phyloP scores from a whole-genome alignment of 2,888 invertebrate species.

The Monopis laevigella region DNA sequence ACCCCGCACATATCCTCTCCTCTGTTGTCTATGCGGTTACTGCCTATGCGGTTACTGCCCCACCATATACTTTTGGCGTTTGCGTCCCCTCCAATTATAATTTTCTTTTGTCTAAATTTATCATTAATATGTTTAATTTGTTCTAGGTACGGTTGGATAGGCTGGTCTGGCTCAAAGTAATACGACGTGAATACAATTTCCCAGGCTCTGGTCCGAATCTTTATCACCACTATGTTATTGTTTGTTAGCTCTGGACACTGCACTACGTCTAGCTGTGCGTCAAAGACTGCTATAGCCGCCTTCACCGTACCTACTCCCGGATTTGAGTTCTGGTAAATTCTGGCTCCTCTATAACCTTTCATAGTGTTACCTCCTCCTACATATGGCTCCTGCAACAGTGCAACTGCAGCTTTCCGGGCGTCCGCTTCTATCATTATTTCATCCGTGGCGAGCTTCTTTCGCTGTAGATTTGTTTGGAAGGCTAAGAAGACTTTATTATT shows the following conservation, averaged over 20 bases:
- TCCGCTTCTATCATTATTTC: constrained; percentile 13
- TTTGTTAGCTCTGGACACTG: neutral
- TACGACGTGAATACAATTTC: neutral
- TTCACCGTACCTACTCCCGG: neutral
- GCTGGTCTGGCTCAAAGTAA: constrained; percentile 9
- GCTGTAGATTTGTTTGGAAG: constrained; percentile 14
- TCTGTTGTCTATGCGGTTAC: neutral
- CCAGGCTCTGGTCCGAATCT: neutral
- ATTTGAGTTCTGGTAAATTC: constrained; percentile 5
- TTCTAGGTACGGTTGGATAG: too few species aligned
- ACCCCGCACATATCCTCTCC: constrained; percentile 11
- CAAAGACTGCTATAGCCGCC: constrained; percentile 6
- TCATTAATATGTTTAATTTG: too few species aligned
- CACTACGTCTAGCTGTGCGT: neutral
- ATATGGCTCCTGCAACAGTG: constrained; percentile 18
- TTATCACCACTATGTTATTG: neutral
- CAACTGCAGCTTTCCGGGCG: neutral
- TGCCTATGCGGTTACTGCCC: constrained; percentile 15
- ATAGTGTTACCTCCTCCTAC: constrained; percentile 11
- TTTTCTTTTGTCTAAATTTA: neutral
- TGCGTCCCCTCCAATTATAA: neutral
- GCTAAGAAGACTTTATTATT: neutral
- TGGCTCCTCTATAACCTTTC: neutral
- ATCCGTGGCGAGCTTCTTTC: constrained; percentile 12
- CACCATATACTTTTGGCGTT: constrained; percentile 8